Evolutionary conservation across 2,888 invertebrate genomes (phyloP), one percentile per base, ranked within the genome.

Genomic region (Phragmatobia fuliginosa): DNA sequence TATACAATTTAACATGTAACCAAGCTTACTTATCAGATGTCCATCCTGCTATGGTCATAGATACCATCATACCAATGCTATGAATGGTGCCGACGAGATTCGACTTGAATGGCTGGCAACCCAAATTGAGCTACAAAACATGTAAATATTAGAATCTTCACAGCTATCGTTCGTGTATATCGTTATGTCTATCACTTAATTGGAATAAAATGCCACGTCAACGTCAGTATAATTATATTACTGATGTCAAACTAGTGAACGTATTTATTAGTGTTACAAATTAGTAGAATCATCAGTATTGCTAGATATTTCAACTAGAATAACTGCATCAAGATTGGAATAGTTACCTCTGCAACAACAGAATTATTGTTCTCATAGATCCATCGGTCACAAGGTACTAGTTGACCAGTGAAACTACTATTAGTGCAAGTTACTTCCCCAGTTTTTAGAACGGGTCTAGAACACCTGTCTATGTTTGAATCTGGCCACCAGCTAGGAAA

Each of bases 41-140:
- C 90, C 89, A 91, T 0, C 94, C 94, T 1, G 84, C 81, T 0
- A 89, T 28, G 6, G 91, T n/a, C 91, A 92, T 91, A 0, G 92
- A 88, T 0, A 90, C 21, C 58, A 92, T 81, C 88, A 90, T 88
- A 0, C 93, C 94, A 0, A 88, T 76, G 67, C 83, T 91, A 78
- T 93, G 94, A 6, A 92, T 75, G 0, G 93, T 92, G 7, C 94
- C 94, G 5, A 94, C 87, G 41, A 92, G 80, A 67, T 89, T 92
- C 0, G 84, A 80, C 66, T 85, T 88, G 92, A 91, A 91, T 3
- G 92, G 92, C 41, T 90, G 86, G 60, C 94, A 94, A 0, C 91
- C 94, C 52, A 94, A 79, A 75, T 92, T 81, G 36, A 94, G 69
- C 94, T 94, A 83, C 1, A 86, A 85, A 56, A 11, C 67, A 79